Conservation (phyloP, 2,797 vertebrate species). For the Etheostoma nigrum region DNA sequence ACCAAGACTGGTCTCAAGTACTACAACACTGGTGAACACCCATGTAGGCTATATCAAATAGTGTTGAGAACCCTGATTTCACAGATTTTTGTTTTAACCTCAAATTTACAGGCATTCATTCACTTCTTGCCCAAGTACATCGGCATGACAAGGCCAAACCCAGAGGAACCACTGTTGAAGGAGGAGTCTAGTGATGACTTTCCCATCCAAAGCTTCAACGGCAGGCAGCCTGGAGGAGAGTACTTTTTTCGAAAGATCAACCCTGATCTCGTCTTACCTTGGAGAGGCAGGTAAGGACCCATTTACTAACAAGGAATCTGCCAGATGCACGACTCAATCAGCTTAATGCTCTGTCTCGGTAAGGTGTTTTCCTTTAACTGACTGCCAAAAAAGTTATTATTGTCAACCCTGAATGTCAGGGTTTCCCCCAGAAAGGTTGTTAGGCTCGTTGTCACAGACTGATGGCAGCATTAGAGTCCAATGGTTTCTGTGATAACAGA, state of each 20-base stretch:
- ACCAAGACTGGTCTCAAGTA: no score
- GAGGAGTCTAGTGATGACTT: constrained; percentile 67
- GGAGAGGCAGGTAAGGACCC: constrained; percentile 85
- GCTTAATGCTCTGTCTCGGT: neutral
- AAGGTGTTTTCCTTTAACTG: no score
- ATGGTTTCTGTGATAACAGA: no score
- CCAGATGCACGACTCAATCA: no score
- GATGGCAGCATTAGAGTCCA: no score
- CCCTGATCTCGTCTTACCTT: constrained; percentile 87
- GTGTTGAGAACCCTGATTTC: neutral
- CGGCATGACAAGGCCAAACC: constrained; percentile 87
- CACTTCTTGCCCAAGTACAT: constrained; percentile 89
- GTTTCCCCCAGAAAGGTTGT: no score
- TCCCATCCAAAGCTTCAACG: constrained; percentile 51
- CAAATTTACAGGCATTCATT: constrained; percentile 87
- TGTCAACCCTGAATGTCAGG: no score
- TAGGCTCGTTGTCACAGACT: no score
- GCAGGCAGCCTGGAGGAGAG: constrained; percentile 86
- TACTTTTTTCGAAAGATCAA: constrained; percentile 92
- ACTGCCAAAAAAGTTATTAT: no score
- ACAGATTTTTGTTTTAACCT: neutral
- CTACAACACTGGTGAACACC: no score
- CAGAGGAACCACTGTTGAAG: constrained; percentile 73
- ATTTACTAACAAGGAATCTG: neutral
- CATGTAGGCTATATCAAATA: accelerated